phyloP scores from a whole-genome alignment of 2,113 vertebrate genomes.

The Alethe castanea region DNA sequence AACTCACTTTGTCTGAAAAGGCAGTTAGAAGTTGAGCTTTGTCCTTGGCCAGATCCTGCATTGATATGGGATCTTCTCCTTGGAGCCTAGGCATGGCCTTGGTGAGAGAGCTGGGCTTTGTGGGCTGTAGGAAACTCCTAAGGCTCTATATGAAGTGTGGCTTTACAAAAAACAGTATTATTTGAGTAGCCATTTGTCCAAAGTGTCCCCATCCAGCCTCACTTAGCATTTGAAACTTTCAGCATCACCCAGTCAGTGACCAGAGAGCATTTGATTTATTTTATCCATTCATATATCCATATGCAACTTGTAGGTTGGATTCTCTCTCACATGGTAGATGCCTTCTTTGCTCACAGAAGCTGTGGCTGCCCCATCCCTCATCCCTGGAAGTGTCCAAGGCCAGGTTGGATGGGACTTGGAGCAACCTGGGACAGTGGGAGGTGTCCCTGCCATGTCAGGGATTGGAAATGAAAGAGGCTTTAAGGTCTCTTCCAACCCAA shows the following conservation, averaged over 20 bases:
- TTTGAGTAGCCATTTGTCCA: not conserved
- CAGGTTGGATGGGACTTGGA: not conserved
- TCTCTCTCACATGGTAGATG: accelerated
- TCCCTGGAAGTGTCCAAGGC: not conserved
- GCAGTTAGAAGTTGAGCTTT: not conserved
- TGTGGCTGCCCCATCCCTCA: not conserved
- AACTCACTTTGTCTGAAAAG: not conserved
- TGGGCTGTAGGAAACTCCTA: not conserved
- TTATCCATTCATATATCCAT: not conserved
- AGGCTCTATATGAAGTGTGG: not conserved
- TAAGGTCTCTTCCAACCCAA: not conserved
- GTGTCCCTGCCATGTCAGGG: not conserved
- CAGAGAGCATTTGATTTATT: not conserved
- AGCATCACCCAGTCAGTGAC: not conserved
- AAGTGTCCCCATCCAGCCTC: not conserved
- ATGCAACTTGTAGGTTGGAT: accelerated
- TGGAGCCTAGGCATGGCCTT: not conserved
- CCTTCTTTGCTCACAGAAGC: not conserved
- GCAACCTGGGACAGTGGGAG: not conserved
- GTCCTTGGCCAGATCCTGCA: not conserved
- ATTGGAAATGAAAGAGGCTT: accelerated
- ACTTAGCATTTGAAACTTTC: not conserved
- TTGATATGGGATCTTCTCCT: not conserved
- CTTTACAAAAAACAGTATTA: not conserved
- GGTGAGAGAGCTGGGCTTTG: not conserved